Conservation (phyloP, 2,797 vertebrate genomes). For the Pristis pectinata region DNA sequence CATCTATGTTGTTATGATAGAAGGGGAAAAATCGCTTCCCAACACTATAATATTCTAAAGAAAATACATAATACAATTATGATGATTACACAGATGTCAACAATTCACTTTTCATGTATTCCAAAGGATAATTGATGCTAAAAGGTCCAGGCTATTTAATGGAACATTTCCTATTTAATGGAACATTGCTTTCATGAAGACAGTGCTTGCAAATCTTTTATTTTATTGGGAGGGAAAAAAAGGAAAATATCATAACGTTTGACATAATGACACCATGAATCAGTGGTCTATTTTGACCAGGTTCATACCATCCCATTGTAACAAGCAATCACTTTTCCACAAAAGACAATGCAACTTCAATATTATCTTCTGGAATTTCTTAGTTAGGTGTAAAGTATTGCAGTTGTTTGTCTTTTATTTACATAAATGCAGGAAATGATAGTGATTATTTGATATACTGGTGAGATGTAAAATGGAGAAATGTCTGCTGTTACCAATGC, state of each 20-base stretch:
- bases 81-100: background rate
- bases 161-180: background rate
- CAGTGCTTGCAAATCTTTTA: background rate
- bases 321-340: background rate
- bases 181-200: background rate
- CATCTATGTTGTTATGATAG: background rate
- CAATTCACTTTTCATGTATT: background rate
- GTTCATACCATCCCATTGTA: background rate
- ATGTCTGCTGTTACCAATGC: background rate
- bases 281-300: background rate
- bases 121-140: background rate
- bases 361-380: background rate
- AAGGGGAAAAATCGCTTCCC: background rate
- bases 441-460: too few relatives aligned
- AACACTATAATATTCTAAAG: background rate
- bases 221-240: background rate
- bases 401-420: background rate
- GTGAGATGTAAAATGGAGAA: background rate
- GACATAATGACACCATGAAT: background rate
- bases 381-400: background rate
- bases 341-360: background rate
- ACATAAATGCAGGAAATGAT: background rate
- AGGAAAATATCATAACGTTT: too few relatives aligned
- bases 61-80: background rate
- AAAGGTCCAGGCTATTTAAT: background rate